Evolutionary conservation across 2,888 invertebrate genomes (phyloP).

Genomic region (Xylota segnis): DNA sequence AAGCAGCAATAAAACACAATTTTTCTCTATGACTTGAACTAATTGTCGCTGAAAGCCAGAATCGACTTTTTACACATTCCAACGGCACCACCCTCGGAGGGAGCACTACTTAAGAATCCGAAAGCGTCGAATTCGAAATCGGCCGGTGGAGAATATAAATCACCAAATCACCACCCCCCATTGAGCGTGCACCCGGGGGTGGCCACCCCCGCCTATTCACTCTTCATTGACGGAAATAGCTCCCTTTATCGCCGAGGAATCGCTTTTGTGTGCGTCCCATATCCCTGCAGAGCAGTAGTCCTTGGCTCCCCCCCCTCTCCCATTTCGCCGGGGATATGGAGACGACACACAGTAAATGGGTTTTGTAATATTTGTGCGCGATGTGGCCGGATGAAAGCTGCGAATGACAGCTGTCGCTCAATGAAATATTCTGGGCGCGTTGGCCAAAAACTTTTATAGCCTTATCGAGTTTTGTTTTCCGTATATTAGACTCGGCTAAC

Average conservation of each 20-base stretch:
- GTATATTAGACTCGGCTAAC: constrained; percentile 55
- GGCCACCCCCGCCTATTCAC: constrained; percentile 34
- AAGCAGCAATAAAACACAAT: constrained; percentile 53
- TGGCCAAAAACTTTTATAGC: constrained; percentile 74
- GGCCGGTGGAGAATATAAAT: constrained; percentile 71
- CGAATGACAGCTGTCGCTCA: constrained; percentile 74
- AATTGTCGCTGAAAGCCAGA: constrained; percentile 72
- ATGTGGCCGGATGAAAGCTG: constrained; percentile 55
- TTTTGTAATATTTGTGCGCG: constrained; percentile 66
- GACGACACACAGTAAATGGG: constrained; percentile 58
- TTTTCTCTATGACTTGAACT: constrained; percentile 54
- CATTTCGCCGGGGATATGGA: constrained; percentile 13
- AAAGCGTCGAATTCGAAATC: constrained; percentile 68
- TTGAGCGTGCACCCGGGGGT: constrained; percentile 51
- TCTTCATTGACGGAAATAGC: constrained; percentile 61
- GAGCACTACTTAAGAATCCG: constrained; percentile 67
- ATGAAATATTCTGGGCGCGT: constrained; percentile 75
- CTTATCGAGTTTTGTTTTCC: constrained; percentile 69
- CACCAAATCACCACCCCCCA: constrained; percentile 68
- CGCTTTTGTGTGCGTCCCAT: constrained; percentile 46
- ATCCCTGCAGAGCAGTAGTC: constrained; percentile 50
- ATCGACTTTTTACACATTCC: constrained; percentile 34
- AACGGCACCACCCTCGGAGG: neutral
- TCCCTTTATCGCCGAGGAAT: constrained; percentile 66
- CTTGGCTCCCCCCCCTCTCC: constrained; percentile 8